Evolutionary conservation across 2,113 vertebrate species (phyloP).

Genomic region (Chauna torquata): DNA sequence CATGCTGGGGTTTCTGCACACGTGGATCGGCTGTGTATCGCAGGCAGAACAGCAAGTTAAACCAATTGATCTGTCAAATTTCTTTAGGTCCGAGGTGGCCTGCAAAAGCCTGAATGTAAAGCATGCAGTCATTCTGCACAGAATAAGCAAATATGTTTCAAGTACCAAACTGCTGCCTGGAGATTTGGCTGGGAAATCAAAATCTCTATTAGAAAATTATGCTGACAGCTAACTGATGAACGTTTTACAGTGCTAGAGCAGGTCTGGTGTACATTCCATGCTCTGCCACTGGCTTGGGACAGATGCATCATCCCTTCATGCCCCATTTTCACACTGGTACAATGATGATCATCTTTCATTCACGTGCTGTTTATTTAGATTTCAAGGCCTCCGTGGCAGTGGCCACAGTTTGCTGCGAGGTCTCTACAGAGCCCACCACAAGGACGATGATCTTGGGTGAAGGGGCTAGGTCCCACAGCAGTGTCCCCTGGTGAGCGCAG

Average conservation of each 20-base stretch:
- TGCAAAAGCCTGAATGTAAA: neutral
- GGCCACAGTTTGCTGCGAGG: neutral
- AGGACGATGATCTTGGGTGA: neutral
- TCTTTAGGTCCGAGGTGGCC: neutral
- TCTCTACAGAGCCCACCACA: neutral
- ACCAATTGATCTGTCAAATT: neutral
- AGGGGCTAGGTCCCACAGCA: neutral
- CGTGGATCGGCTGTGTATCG: accelerated
- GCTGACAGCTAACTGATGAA: neutral
- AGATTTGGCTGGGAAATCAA: neutral
- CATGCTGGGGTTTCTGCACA: neutral
- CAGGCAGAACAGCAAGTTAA: neutral
- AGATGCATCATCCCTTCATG: neutral
- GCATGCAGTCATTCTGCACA: neutral
- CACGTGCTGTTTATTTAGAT: neutral
- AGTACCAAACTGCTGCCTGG: neutral
- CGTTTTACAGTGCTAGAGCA: neutral
- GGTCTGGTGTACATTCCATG: neutral
- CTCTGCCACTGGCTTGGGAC: neutral
- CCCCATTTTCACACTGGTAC: neutral
- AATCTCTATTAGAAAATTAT: neutral
- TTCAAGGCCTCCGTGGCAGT: neutral
- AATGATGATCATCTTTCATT: neutral
- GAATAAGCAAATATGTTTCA: neutral
- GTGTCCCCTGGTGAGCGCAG: neutral